Evolutionary conservation across 1,140 invertebrate genomes (phyloP), one percentile per base, ranked within the genome.

Genomic region (Dendrolimus kikuchii): DNA sequence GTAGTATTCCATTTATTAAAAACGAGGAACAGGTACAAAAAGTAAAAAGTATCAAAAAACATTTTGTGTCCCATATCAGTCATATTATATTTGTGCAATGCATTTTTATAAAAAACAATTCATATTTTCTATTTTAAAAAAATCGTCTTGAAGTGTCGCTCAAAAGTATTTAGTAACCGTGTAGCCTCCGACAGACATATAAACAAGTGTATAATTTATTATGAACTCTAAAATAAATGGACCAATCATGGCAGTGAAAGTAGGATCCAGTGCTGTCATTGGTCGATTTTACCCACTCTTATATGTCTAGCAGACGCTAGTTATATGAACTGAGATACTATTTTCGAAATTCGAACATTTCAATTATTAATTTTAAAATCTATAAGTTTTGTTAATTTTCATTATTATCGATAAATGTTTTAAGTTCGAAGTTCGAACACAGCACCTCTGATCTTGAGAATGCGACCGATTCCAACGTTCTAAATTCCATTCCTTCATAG

Each of bases 11-110:
- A 23, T 23, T 23, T 23, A 68, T 71, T 78, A 76, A 63, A 79
- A 81, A 84, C 69, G 69, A 85, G 74, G 75, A 79, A 74, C 68
- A 81, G 77, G 74, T 85, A 82, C 59, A 81, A 84, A 82, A 73
- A 69, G 74, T 78, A 85, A 81, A 85, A 81, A 80, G 77, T 81
- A 9, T 78, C 82, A 76, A 81, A 82, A 84, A 85, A 77, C 70
- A 63, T 82, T 68, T 72, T 85, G 79, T 85, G 81, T 85, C 81
- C 81, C 81, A 74, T 82, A 74, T 85, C 81, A 85, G 81, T 85
- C 81, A 72, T 74, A 74, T 81, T 78, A 70, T 23, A 23, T 85
- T 85, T 85, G 81, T 85, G 81, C 81, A 85, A 78, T 70, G 70
- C 74, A 77, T 77, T 75, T 74, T 74, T 74, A 73, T 74, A 76